Base-by-base conservation (phyloP, 2,888 invertebrate species). In the Mechanitis messenoides region DNA sequence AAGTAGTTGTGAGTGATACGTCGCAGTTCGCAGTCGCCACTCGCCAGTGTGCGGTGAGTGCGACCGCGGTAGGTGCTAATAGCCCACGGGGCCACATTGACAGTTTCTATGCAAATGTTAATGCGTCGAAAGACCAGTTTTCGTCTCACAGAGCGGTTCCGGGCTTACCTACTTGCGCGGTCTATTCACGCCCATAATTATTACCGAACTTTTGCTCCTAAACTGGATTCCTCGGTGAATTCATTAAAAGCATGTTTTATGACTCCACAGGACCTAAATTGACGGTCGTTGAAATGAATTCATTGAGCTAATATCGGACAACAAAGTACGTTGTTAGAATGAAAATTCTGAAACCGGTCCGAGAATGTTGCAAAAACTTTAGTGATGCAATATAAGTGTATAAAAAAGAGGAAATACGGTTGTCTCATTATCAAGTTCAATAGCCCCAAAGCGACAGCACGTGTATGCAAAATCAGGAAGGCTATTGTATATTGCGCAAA, bases 91-190 rank as follows among this genome's bases (percentile, higher is more conserved):
- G 83, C 86, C 83, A 78, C 79, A 74, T 80, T 84, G 87, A 87
- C 89, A 88, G 88, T 89, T 87, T 88, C 89, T 90, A 90, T 89
- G 90, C 89, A 89, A 90, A 90, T 90, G 83, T 79, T 79, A 81
- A 83, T 84, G 83, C 87, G 85, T 82, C 79, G 80, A 80, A 78
- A 79, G 87, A 88, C 90, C 85, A 87, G 89, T 90, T 89, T 81
- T 84, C 77, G 83, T 79, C 78, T 79, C 79, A 74, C 72, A 66
- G 74, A 80, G 82, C 76, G 81, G 86, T 87, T 88, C 89, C 87
- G 88, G 88, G 83, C 87, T 81, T 78, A 79, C 76, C 81, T 78
- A 80, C 76, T 80, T 79, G 79, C 76, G 78, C 81, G 71, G 77
- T 78, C 80, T 81, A 82, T 81, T 81, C 84, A 84, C 81, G 80